Percentiles rank a stretch among this genome's conserved stretches.
Evolutionary conservation across 1,140 invertebrate genomes (phyloP).

Genomic region (Cotesia typhae): DNA sequence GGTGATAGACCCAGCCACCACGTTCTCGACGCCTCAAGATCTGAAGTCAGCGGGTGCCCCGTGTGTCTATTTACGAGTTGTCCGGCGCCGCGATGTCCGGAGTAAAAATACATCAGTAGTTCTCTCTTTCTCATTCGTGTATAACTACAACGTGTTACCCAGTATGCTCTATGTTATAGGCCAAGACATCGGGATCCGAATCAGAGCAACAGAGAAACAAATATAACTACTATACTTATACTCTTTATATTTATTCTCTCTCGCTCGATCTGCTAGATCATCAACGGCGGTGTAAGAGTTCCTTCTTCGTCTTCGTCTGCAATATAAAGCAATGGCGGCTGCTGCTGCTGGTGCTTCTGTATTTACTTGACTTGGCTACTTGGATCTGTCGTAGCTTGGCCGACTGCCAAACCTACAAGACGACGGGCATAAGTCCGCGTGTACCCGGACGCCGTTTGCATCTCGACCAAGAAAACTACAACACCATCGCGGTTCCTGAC

Average conservation of each 20-base stretch:
- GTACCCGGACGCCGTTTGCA: neutral
- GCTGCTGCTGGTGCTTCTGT: conserved; percentile 30
- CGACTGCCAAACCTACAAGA: conserved; percentile 30
- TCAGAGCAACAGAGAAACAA: conserved; percentile 8
- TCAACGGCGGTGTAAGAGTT: conserved; percentile 26
- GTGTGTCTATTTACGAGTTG: conserved; percentile 67
- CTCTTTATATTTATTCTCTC: conserved; percentile 24
- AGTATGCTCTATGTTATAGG: neutral
- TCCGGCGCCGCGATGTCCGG: conserved; percentile 67
- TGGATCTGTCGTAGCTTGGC: conserved; percentile 40
- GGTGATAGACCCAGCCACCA: conserved; percentile 17
- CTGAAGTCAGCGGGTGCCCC: conserved; percentile 47
- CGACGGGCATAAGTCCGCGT: conserved; percentile 24
- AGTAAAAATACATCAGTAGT: conserved; percentile 62
- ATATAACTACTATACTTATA: conserved; percentile 5
- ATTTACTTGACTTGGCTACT: conserved; percentile 45
- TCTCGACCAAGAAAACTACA: conserved; percentile 16
- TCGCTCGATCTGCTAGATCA: conserved; percentile 22
- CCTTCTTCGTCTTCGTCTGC: conserved; percentile 20
- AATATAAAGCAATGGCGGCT: conserved; percentile 1
- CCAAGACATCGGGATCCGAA: neutral
- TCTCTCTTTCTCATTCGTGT: conserved; percentile 34
- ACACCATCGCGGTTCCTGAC: neutral
- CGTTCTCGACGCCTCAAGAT: conserved; percentile 35
- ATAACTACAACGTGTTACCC: conserved; percentile 15